Percentiles rank a stretch among this genome's conserved stretches.
These are phyloP conservation scores for Premnoplex brunnescens DNA, from an alignment of 2,797 vertebrate genomes.

Conservation along the genomic window DNA sequence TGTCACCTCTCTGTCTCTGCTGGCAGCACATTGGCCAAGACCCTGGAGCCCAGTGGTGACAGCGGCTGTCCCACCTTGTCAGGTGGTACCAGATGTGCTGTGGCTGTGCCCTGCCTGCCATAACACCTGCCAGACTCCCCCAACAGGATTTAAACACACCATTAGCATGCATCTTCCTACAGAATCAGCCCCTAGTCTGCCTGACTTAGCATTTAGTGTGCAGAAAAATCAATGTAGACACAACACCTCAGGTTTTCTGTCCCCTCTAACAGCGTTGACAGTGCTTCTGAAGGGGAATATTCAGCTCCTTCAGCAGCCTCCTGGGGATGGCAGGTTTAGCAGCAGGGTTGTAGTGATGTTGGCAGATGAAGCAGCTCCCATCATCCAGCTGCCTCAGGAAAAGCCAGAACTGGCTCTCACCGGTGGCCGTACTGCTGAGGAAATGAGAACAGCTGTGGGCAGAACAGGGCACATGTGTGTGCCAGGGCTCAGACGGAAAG, in stretches of 20 bases:
- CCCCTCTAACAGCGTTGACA: neutral
- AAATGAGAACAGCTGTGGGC: fast-evolving
- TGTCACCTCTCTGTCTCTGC: neutral
- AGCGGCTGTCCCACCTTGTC: fast-evolving
- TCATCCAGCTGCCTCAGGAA: neutral
- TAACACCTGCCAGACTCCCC: neutral
- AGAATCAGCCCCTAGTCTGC: neutral
- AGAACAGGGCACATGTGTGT: fast-evolving
- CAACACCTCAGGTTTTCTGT: neutral
- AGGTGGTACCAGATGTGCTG: neutral
- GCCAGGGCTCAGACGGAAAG: neutral
- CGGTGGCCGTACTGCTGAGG: fast-evolving
- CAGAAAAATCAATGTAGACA: neutral
- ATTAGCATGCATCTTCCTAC: neutral
- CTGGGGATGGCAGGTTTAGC: neutral
- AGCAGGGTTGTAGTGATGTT: neutral
- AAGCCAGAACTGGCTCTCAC: neutral
- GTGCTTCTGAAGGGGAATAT: neutral
- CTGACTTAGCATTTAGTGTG: neutral
- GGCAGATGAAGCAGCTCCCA: neutral
- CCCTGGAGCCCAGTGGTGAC: fast-evolving
- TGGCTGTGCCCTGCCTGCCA: neutral
- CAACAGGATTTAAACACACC: neutral
- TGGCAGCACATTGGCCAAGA: neutral
- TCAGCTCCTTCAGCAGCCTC: neutral